These are phyloP conservation scores for Torymus texanus DNA, from an alignment of 2,888 invertebrate species.

Conservation along the genomic window DNA sequence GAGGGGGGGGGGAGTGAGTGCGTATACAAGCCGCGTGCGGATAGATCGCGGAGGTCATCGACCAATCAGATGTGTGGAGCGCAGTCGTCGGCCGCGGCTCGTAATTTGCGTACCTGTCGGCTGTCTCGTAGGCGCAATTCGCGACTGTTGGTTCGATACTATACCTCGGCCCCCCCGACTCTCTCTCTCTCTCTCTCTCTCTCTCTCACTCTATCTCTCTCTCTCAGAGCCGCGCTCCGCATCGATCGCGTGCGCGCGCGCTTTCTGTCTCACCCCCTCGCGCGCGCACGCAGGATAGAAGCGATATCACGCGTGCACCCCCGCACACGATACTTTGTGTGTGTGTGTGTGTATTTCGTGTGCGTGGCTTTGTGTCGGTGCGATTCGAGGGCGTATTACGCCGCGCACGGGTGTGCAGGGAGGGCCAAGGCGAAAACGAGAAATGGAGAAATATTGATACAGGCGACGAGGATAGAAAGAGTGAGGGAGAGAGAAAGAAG, in stretches of 20 bases:
- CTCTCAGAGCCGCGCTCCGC: constrained; percentile 42
- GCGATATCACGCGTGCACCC: not conserved
- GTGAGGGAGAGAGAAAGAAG: not conserved
- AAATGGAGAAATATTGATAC: constrained; percentile 35
- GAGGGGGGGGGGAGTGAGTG: not conserved
- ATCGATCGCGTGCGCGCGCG: constrained; percentile 7
- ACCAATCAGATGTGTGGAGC: constrained; percentile 34
- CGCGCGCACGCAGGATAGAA: not conserved
- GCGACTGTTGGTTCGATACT: constrained; percentile 62
- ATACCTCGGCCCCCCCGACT: constrained; percentile 58
- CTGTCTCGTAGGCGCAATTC: constrained; percentile 53
- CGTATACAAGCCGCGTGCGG: too few species aligned
- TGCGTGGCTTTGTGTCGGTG: constrained; percentile 3
- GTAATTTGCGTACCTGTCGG: constrained; percentile 48
- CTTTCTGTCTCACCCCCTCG: too few species aligned
- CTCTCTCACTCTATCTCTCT: constrained; percentile 40
- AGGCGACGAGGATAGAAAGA: not conserved
- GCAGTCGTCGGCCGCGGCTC: constrained; percentile 20
- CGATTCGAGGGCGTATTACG: not conserved
- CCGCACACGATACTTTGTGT: not conserved
- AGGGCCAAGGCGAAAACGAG: constrained; percentile 16
- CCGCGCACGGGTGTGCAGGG: not conserved
- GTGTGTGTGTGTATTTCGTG: not conserved
- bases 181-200: constrained; percentile 18
- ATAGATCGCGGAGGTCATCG: constrained; percentile 30